Evolutionary conservation across 2,888 invertebrate species (phyloP).

Genomic region (Lepas anatifera): DNA sequence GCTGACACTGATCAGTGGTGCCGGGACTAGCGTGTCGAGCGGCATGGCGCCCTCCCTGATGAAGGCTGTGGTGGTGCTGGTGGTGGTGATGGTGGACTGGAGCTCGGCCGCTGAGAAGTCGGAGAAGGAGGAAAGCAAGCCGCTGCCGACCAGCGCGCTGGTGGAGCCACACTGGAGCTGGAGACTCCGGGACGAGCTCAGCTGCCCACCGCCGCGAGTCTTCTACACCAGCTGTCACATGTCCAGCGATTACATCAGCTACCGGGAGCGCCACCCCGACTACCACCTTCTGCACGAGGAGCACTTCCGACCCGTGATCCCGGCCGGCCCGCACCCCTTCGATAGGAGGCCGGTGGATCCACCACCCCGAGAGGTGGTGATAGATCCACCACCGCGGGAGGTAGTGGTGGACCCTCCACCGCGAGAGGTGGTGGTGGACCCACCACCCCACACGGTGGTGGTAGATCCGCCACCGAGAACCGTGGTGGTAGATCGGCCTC

Average conservation of each 20-base stretch:
- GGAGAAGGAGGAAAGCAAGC: too few relatives aligned
- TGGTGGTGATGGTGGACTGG: neutral
- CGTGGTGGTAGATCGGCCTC: too few relatives aligned
- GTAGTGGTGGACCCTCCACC: neutral
- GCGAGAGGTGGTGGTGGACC: neutral
- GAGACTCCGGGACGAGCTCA: neutral
- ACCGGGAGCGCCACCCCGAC: neutral
- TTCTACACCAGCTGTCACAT: neutral
- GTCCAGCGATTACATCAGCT: neutral
- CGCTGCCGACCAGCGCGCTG: neutral
- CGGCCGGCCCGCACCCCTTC: neutral
- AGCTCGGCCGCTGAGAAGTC: neutral
- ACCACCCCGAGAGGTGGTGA: neutral
- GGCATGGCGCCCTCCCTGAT: neutral
- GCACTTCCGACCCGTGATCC: neutral
- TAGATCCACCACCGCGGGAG: neutral
- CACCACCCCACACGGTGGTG: neutral
- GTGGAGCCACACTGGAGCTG: conserved; percentile 3
- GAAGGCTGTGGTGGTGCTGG: neutral
- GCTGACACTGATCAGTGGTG: too few relatives aligned
- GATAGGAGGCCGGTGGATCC: neutral
- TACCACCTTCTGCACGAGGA: neutral
- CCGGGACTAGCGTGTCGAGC: too few relatives aligned
- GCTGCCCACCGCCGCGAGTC: neutral
- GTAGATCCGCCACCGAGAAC: too few relatives aligned